These are phyloP conservation scores for Microtus montanus DNA, from an alignment of 2,113 vertebrate species.

Conservation along the genomic window DNA sequence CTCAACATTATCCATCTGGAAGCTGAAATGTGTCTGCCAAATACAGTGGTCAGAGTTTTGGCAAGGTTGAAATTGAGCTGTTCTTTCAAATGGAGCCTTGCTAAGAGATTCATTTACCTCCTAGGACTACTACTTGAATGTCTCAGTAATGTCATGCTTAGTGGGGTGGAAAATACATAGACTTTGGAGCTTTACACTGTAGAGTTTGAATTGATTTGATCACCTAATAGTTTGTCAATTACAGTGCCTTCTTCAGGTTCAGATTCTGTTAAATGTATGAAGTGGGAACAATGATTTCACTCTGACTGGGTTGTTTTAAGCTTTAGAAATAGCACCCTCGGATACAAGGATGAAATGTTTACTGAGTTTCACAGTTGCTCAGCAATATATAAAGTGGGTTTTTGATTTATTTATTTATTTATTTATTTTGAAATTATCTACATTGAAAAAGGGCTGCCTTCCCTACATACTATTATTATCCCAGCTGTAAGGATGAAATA, in stretches of 20 bases:
- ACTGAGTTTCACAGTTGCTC: not conserved
- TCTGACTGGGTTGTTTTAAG: not conserved
- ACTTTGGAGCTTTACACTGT: constrained; percentile 47
- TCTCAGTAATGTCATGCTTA: constrained; percentile 68
- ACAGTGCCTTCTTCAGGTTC: not conserved
- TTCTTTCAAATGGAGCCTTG: constrained; percentile 63
- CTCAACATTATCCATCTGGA: constrained; percentile 74
- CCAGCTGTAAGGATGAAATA: too few species aligned
- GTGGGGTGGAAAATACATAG: constrained; percentile 68
- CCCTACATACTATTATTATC: too few species aligned
- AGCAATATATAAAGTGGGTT: not conserved
- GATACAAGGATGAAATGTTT: not conserved
- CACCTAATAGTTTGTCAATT: constrained; percentile 53
- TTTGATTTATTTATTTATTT: not conserved
- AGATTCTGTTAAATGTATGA: not conserved
- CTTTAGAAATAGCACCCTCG: not conserved
- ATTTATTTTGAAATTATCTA: too few species aligned
- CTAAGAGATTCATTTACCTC: constrained; percentile 73
- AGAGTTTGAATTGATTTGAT: constrained; percentile 17
- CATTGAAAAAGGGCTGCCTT: too few species aligned
- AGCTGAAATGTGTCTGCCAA: constrained; percentile 64
- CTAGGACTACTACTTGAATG: constrained; percentile 57
- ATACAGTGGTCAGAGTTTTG: constrained; percentile 68
- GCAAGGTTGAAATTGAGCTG: constrained; percentile 63
- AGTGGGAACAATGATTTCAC: not conserved